These are phyloP conservation scores for Bombus sylvicola DNA, from an alignment of 1,140 invertebrate genomes.

Conservation along the genomic window DNA sequence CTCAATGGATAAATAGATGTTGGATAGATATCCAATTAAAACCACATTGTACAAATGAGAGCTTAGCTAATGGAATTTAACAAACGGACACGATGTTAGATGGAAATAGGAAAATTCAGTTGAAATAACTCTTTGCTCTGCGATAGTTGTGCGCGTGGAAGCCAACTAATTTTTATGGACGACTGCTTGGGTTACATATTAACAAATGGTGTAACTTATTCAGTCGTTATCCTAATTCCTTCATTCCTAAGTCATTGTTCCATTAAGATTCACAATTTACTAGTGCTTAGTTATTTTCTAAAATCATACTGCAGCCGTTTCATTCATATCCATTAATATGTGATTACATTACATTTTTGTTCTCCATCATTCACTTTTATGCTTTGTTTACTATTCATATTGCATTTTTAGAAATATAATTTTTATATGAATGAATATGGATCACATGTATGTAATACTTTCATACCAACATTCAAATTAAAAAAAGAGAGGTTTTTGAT, in stretches of 20 bases:
- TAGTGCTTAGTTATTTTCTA: constrained; percentile 37
- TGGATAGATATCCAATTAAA: neutral
- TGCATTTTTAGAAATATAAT: constrained; percentile 2
- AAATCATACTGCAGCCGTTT: constrained; percentile 35
- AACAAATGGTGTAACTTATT: constrained; percentile 70
- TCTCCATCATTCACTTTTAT: neutral
- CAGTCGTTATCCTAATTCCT: constrained; percentile 72
- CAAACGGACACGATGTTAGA: neutral
- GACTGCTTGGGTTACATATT: constrained; percentile 76
- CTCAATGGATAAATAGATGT: neutral
- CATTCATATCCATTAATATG: neutral
- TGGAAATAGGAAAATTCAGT: constrained; percentile 58
- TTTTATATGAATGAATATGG: neutral
- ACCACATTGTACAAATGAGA: neutral
- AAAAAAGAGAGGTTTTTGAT: neutral
- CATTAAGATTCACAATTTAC: constrained; percentile 29
- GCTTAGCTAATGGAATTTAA: constrained; percentile 5
- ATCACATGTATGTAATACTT: neutral
- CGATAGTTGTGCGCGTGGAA: constrained; percentile 83
- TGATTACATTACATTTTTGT: neutral
- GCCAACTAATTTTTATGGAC: constrained; percentile 75
- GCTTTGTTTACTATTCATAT: neutral
- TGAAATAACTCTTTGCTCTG: constrained; percentile 83
- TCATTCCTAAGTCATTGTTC: constrained; percentile 54
- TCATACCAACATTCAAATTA: neutral